Evolutionary conservation across 1,140 invertebrate genomes (phyloP), one percentile per base, ranked within the genome.

Genomic region (Subanguina moxae): DNA sequence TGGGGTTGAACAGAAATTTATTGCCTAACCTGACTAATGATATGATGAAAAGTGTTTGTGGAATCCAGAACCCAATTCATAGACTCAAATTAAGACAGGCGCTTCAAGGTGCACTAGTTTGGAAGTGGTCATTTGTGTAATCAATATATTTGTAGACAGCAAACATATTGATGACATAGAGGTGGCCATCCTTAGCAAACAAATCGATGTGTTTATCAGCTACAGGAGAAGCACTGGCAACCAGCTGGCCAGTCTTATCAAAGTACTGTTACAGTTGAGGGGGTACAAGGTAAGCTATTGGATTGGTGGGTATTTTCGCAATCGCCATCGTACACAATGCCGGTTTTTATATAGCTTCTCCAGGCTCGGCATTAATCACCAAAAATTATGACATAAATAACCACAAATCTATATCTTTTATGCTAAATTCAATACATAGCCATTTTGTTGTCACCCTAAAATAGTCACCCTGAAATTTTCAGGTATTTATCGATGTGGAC

Each of bases 201-300:
- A 78, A 61, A 78, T 84, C n/a, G 95, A 99, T 83, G 93, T 96
- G 1, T 99, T 99, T 83, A 93, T 99, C 68, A 97, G 94, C 84
- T 99, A 99, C 83, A 85, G 96, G 74, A 86, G 96, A 78, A 94
- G 93, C 0, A 98, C 95, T 83, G 95, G 95, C 64, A 97, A 95
- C 25, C 95, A 98, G 84, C 84, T 99, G 72, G 95, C 95, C 7
- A 89, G 88, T 78, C 84, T 88, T 48, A 83, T 88, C 27, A 88
- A 88, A 59, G 95, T 98, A 13, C 94, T 97, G 82, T 87, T 99
- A 27, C 92, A 97, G 84, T 84, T 98, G 42, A 85, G 93, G 78
- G 93, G 93, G 1, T 86, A 86, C 77, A 84, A 84, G 25, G 85
- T 86, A 56, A 67, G 58, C 17, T 84, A 67, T 84, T 84, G 3